Conservation (phyloP, 2,888 invertebrate genomes). For the Euspilapteryx auroguttella region DNA sequence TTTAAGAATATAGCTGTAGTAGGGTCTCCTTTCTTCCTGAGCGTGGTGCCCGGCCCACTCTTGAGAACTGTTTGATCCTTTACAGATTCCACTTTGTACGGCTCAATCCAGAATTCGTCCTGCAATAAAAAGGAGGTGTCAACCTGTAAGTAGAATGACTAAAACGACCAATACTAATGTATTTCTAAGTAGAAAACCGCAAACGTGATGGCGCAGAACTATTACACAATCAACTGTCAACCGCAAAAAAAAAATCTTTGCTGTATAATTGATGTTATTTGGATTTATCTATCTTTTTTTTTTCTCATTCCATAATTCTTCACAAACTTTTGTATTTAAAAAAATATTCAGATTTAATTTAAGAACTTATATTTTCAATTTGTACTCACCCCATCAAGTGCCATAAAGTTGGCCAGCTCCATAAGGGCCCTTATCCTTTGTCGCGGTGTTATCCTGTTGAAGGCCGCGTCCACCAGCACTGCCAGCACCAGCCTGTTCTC, state of each 20-base stretch:
- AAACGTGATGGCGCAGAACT: too few relatives aligned
- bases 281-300: too few relatives aligned
- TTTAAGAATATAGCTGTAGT: slow-evolving; percentile 47
- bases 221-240: too few relatives aligned
- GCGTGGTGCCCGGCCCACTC: slow-evolving; percentile 33
- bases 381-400: slow-evolving; percentile 66
- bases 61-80: slow-evolving; percentile 28
- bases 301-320: too few relatives aligned
- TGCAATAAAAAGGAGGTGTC: slow-evolving; percentile 18
- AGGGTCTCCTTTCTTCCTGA: slow-evolving; percentile 27
- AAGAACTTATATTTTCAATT: too few relatives aligned
- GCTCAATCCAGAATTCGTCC: slow-evolving; percentile 52
- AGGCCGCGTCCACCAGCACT: slow-evolving; percentile 68
- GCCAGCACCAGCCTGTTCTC: slow-evolving; percentile 61
- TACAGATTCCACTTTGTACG: slow-evolving; percentile 30
- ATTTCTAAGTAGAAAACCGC: too few relatives aligned
- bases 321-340: too few relatives aligned
- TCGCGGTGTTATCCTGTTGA: slow-evolving; percentile 64
- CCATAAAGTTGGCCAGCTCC: slow-evolving; percentile 72
- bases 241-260: too few relatives aligned
- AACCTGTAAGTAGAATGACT: too few relatives aligned
- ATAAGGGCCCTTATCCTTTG: slow-evolving; percentile 69
- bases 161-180: too few relatives aligned
- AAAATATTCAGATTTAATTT: too few relatives aligned
- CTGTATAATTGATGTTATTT: too few relatives aligned